phyloP scores from a whole-genome alignment of 1,140 invertebrate genomes.

The Zaprionus africanus region DNA sequence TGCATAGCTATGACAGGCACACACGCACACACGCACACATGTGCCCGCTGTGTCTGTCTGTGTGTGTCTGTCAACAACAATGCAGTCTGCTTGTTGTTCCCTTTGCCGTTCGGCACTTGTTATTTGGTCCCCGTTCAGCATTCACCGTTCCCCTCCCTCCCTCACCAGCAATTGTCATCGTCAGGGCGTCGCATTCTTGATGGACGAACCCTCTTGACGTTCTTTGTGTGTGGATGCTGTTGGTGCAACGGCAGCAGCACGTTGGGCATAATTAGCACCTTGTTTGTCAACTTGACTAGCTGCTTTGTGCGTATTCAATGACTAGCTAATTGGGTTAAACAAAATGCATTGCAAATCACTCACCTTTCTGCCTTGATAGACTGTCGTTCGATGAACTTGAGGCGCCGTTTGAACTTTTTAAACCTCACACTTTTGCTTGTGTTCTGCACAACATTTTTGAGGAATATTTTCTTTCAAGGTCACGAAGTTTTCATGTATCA shows the following conservation, averaged over 20 bases:
- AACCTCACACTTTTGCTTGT: too few species aligned
- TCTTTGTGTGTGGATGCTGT: conserved; percentile 15
- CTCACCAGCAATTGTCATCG: conserved; percentile 13
- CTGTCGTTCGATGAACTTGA: too few species aligned
- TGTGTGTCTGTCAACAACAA: conserved; percentile 18
- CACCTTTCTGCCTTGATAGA: neutral
- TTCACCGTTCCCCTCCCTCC: neutral
- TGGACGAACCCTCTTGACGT: neutral
- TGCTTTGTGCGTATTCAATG: conserved; percentile 5
- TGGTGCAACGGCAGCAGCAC: conserved; percentile 19
- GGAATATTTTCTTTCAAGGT: too few species aligned
- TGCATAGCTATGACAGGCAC: neutral
- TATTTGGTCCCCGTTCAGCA: neutral
- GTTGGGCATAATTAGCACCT: conserved; percentile 32
- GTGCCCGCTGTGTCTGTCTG: neutral
- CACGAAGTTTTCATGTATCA: too few species aligned
- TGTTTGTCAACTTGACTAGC: conserved; percentile 29
- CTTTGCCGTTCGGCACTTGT: conserved; percentile 24
- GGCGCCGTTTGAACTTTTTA: too few species aligned
- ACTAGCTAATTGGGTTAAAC: conserved; percentile 38
- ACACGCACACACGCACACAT: neutral
- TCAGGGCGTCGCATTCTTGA: conserved; percentile 9
- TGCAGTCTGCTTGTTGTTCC: conserved; percentile 18
- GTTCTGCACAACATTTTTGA: too few species aligned
- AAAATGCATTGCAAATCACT: conserved; percentile 28